These are phyloP conservation scores for Junco hyemalis DNA, from an alignment of 2,113 vertebrate genomes.

Conservation along the genomic window DNA sequence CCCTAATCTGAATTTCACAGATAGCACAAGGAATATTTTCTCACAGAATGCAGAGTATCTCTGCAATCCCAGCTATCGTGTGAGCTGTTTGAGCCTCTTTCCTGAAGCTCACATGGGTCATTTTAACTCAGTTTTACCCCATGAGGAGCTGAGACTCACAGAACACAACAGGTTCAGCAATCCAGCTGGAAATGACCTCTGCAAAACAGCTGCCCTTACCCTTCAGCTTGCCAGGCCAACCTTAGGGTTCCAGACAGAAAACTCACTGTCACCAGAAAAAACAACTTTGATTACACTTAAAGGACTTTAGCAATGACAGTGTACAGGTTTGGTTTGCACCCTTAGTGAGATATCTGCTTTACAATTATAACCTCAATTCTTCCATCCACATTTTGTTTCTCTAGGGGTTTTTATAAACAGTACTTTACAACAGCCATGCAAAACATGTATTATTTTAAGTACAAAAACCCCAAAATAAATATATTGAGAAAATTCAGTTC, in stretches of 20 bases:
- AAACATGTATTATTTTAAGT: neutral
- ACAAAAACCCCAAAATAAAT: neutral
- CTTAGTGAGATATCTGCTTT: neutral
- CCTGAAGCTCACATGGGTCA: conserved; percentile 7
- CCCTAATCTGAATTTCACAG: conserved; percentile 68
- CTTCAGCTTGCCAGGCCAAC: neutral
- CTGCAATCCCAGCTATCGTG: neutral
- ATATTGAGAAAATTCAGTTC: neutral
- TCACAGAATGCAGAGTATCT: conserved; percentile 43
- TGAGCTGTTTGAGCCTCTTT: neutral
- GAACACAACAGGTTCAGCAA: conserved; percentile 12
- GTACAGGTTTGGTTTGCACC: neutral
- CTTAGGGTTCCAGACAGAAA: conserved; percentile 10
- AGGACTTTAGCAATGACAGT: rapidly evolving
- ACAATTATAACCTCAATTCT: neutral
- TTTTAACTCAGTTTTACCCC: conserved; percentile 31
- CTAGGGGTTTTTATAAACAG: neutral
- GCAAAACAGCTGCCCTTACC: neutral
- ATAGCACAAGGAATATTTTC: conserved; percentile 46
- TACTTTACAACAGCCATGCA: neutral
- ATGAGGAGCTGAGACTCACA: conserved; percentile 29
- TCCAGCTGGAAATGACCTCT: conserved; percentile 47
- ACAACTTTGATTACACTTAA: neutral
- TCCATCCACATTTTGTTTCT: neutral
- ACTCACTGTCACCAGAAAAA: neutral